Percentiles rank a stretch among this genome's conserved stretches.
phyloP scores from a whole-genome alignment of 2,888 invertebrate species.

The Celastrina argiolus region DNA sequence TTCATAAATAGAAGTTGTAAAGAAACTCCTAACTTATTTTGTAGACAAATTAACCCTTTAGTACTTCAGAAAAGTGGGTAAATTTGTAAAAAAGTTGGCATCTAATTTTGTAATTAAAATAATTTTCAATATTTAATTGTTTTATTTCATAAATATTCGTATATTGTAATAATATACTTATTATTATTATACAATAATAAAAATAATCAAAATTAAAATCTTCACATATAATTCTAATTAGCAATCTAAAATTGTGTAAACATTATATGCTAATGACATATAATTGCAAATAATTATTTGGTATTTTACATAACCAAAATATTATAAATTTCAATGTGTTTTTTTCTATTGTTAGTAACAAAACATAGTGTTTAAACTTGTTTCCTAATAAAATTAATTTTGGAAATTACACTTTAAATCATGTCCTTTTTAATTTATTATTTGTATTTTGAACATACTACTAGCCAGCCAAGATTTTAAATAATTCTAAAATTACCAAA shows the following conservation, averaged over 20 bases:
- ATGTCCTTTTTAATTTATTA: too few relatives aligned
- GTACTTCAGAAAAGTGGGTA: not conserved
- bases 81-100: not conserved
- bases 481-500: too few relatives aligned
- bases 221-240: not conserved
- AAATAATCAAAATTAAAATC: slow-evolving; percentile 1
- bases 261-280: not conserved
- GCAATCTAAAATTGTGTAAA: not conserved
- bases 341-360: not conserved
- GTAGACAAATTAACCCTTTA: not conserved
- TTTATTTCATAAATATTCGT: not conserved
- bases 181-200: not conserved
- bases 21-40: too few relatives aligned
- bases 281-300: not conserved
- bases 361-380: not conserved
- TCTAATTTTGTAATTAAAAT: not conserved
- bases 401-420: too few relatives aligned
- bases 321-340: too few relatives aligned
- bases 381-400: not conserved
- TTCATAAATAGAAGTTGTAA: too few relatives aligned
- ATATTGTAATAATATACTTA: too few relatives aligned
- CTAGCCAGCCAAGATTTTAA: too few relatives aligned
- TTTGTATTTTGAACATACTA: too few relatives aligned
- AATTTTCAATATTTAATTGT: not conserved
- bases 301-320: not conserved